These are phyloP conservation scores for Aporophyla lueneburgensis DNA, from an alignment of 2,888 invertebrate genomes.

Conservation along the genomic window DNA sequence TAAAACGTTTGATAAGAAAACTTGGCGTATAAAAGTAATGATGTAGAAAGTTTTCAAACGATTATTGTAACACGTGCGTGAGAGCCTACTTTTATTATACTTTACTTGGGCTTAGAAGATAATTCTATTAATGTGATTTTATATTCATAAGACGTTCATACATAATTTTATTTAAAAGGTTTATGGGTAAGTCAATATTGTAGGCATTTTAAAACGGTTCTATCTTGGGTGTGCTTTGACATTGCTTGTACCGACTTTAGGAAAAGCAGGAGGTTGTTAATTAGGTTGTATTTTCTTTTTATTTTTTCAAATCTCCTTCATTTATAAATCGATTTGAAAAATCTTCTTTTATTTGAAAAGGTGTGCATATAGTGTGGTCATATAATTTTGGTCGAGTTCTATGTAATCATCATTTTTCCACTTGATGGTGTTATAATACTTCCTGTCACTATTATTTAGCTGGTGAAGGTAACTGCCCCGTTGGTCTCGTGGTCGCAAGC, in stretches of 20 bases:
- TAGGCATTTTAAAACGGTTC: not conserved
- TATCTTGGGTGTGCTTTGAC: not conserved
- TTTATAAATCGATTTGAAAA: no score
- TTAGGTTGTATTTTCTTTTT: no score
- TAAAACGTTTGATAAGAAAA: conserved; percentile 60
- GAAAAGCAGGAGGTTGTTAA: no score
- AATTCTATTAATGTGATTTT: conserved; percentile 22
- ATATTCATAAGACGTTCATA: conserved; percentile 3
- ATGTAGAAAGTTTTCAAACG: conserved; percentile 59
- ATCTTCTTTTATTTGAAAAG: no score
- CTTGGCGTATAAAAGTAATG: conserved; percentile 58
- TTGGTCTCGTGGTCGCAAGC: no score
- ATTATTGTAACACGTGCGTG: conserved; percentile 50
- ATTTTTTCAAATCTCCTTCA: no score
- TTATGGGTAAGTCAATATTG: not conserved
- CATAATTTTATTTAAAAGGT: not conserved
- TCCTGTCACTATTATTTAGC: no score
- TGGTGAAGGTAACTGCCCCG: no score
- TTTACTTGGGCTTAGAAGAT: conserved; percentile 22
- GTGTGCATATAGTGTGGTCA: no score
- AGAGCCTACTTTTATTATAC: not conserved
- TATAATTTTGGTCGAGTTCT: no score
- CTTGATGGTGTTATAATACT: no score
- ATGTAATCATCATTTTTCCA: no score
- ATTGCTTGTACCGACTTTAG: not conserved